phyloP scores from a whole-genome alignment of 30 jellyfish, hydroid and myxozoan species.

The Pseudorhiza aurosa region DNA sequence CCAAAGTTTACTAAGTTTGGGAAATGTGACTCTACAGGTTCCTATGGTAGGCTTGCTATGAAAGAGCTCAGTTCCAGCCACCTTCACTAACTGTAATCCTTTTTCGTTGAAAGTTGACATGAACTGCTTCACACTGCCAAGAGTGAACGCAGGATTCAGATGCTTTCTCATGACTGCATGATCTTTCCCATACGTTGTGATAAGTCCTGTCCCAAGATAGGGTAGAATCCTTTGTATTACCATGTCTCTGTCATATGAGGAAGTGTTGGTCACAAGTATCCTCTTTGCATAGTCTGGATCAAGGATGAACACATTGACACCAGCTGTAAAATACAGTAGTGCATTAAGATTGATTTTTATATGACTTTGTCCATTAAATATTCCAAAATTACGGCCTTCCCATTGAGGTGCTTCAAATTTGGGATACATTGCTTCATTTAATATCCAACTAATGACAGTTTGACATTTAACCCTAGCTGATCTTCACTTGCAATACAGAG shows the following conservation, averaged over 20 bases:
- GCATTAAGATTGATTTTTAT: no score
- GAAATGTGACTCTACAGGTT: no score
- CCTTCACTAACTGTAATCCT: conserved; percentile 12
- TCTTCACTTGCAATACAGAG: no score
- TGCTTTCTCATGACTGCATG: conserved; percentile 20
- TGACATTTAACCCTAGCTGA: no score
- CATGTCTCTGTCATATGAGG: neutral
- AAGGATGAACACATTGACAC: neutral
- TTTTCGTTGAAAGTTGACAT: conserved; percentile 3
- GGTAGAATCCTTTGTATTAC: neutral
- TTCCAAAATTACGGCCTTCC: no score
- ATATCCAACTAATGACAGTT: no score
- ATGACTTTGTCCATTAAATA: no score
- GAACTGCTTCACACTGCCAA: conserved; percentile 17
- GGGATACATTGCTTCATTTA: no score
- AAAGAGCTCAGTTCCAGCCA: no score
- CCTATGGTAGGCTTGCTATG: no score
- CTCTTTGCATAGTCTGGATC: conserved; percentile 26
- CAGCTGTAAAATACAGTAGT: conserved; percentile 25
- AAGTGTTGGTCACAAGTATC: conserved; percentile 6
- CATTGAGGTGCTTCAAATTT: no score
- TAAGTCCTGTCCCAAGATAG: conserved; percentile 9
- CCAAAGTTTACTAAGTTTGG: no score
- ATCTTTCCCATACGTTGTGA: conserved; percentile 9
- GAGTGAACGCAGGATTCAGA: conserved; percentile 27